Evolutionary conservation across 2,113 vertebrate genomes (phyloP), one percentile per base, ranked within the genome.

Genomic region (Ceyx cyanopectus): DNA sequence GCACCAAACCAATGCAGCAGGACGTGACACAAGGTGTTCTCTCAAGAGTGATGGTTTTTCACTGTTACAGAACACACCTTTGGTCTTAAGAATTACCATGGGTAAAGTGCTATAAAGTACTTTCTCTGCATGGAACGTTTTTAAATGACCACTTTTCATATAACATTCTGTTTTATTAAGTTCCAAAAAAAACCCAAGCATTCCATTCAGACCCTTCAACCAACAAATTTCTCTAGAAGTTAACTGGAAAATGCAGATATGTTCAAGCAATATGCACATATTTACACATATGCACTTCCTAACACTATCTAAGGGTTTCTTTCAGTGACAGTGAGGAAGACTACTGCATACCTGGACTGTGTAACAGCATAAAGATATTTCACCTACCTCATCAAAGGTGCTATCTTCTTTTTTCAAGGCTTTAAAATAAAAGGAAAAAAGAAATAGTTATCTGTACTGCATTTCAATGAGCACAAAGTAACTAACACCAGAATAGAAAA

Each of bases 361-460:
- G 5, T 68, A 62, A 95, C 30, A 43, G 29, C 41, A 93, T 69
- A 91, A 96, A 96, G 93, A 94, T 85, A 97, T 87, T 91, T 87
- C 95, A 95, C 97, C 92, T 98, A 99, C 99, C 99, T 99, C 99
- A 95, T 99, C 99, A 96, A 99, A 99, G 96, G 97, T 94, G 90
- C 97, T 98, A 95, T 99, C 99, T 27, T 99, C 99, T 97, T 99
- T 99, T 98, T 99, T 99, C 98, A 99, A 98, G 91, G 99, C 99
- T 99, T 96, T 72, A 97, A 98, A 97, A 96, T 75, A 96, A 97
- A 97, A 97, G 93, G 92, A 89, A 85, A 94, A 97, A 92, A 80
- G 5, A 95, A 95, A 93, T 26, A n/a, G 88, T 98, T 97, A 98
- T n/a, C 43, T 92, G 14, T 43, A 75, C 70, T 91, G 84, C 32